Percentiles rank a stretch among this genome's conserved stretches.
These are phyloP conservation scores for Cataglyphis albicans DNA, from an alignment of 2,888 invertebrate genomes.

Conservation along the genomic window DNA sequence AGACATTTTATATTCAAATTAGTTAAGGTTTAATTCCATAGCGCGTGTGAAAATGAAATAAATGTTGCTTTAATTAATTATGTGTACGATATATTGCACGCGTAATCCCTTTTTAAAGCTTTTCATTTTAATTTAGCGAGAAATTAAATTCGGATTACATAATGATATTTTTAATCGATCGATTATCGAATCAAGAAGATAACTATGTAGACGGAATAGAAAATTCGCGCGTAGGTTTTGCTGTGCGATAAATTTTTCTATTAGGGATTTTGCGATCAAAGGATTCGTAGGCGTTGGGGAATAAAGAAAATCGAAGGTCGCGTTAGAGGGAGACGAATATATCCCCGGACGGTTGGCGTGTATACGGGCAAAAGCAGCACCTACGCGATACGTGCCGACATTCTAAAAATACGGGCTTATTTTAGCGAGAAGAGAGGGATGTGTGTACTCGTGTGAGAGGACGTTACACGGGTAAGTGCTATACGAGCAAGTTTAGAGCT, in stretches of 20 bases:
- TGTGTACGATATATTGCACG: background rate
- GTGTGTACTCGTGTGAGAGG: constrained; percentile 56
- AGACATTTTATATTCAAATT: background rate
- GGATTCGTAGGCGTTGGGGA: constrained; percentile 27
- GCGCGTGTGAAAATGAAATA: background rate
- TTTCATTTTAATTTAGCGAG: background rate
- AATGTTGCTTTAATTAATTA: background rate
- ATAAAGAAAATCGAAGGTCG: constrained; percentile 65
- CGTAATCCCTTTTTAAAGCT: background rate
- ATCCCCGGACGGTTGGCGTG: constrained; percentile 54
- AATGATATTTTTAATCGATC: background rate
- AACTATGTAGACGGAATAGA: background rate
- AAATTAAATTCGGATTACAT: background rate
- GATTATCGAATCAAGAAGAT: constrained; percentile 2
- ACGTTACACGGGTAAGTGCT: constrained; percentile 22
- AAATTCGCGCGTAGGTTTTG: background rate
- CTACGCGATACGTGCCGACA: constrained; percentile 63
- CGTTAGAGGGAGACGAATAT: constrained; percentile 59
- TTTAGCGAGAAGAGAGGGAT: constrained; percentile 57
- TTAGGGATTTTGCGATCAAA: constrained; percentile 10
- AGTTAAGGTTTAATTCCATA: too few relatives aligned
- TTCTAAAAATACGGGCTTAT: constrained; percentile 71
- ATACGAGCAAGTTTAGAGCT: constrained; percentile 27
- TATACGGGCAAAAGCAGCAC: constrained; percentile 60
- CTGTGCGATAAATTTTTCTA: constrained; percentile 4